phyloP scores from a whole-genome alignment of 2,797 vertebrate genomes.

The Pangasius larnaudii region DNA sequence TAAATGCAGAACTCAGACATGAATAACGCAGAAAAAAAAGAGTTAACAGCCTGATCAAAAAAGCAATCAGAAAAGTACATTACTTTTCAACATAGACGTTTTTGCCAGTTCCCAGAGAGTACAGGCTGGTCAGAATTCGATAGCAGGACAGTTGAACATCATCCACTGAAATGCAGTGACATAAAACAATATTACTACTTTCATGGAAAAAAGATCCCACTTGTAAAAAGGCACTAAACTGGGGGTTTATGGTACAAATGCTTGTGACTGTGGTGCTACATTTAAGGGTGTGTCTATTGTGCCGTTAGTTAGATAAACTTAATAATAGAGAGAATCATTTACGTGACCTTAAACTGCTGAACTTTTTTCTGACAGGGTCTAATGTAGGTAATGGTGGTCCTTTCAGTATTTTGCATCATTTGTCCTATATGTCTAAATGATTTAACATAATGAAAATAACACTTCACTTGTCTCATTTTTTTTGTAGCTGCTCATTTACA shows the following conservation, averaged over 20 bases:
- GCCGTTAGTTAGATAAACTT: neutral
- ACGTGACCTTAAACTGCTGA: neutral
- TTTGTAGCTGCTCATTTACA: neutral
- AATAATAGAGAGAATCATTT: neutral
- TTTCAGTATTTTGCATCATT: neutral
- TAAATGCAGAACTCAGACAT: constrained; percentile 18
- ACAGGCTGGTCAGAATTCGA: constrained; percentile 90
- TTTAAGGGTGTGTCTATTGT: neutral
- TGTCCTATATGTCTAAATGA: neutral
- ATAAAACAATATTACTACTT: neutral
- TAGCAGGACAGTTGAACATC: constrained; percentile 97
- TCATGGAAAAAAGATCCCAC: neutral
- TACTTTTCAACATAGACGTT: constrained; percentile 96
- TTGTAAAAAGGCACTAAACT: neutral
- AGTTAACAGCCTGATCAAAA: neutral
- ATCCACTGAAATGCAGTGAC: constrained; percentile 80
- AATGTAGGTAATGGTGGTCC: neutral
- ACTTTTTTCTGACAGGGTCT: neutral
- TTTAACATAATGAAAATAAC: neutral
- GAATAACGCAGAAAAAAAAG: neutral
- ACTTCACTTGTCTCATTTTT: neutral
- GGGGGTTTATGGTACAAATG: neutral
- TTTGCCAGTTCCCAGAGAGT: constrained; percentile 92
- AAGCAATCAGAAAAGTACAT: neutral
- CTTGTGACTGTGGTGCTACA: neutral